These are phyloP conservation scores for Gnathonemus longibarbis DNA, from an alignment of 2,113 vertebrate genomes.

Conservation along the genomic window DNA sequence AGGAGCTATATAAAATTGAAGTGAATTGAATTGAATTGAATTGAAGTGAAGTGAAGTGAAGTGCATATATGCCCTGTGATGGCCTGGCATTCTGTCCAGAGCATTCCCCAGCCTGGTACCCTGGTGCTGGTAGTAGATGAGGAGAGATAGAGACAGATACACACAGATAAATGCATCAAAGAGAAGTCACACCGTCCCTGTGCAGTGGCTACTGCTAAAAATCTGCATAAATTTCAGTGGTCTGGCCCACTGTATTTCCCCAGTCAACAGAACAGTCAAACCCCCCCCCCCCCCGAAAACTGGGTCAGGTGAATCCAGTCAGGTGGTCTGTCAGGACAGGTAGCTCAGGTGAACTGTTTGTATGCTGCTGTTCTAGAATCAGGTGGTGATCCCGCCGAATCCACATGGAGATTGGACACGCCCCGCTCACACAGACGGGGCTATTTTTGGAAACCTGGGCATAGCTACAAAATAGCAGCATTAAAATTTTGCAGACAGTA, in stretches of 20 bases:
- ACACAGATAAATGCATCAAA: neutral
- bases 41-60: no score
- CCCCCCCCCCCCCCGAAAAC: slow-evolving; percentile 13
- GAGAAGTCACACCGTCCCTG: neutral
- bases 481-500: neutral
- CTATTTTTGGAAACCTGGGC: neutral
- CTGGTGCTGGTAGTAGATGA: neutral
- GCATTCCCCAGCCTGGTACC: neutral
- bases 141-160: neutral
- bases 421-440: neutral
- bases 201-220: neutral
- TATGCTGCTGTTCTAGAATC: slow-evolving; percentile 4
- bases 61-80: neutral
- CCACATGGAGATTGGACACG: neutral
- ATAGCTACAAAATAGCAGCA: neutral
- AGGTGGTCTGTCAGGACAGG: slow-evolving; percentile 7
- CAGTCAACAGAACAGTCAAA: slow-evolving; percentile 25
- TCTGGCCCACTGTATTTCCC: slow-evolving; percentile 24
- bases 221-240: neutral
- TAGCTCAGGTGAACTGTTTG: slow-evolving; percentile 24
- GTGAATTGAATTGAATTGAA: neutral
- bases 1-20: neutral
- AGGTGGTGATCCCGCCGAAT: neutral
- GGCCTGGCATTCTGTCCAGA: neutral
- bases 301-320: slow-evolving; percentile 34